phyloP scores from a whole-genome alignment of 2,113 vertebrate species.

The Struthio camelus region DNA sequence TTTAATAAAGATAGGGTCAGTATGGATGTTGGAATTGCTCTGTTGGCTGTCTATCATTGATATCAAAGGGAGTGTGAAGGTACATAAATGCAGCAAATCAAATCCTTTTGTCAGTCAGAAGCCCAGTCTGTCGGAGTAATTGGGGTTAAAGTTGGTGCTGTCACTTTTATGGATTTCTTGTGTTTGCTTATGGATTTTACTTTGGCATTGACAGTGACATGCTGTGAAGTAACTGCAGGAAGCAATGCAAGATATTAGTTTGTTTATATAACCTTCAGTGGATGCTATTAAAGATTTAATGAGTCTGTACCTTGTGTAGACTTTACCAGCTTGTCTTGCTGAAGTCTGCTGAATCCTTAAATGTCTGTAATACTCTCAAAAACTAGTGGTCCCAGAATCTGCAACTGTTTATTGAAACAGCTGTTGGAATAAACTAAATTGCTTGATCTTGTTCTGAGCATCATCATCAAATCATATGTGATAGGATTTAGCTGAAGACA shows the following conservation, averaged over 20 bases:
- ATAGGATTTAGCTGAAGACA: background rate
- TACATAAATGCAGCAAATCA: background rate
- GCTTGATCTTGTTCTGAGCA: background rate
- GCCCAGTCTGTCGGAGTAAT: background rate
- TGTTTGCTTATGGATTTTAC: background rate
- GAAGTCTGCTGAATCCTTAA: background rate
- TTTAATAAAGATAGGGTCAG: background rate
- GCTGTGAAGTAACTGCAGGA: slow-evolving; percentile 12
- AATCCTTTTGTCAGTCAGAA: background rate
- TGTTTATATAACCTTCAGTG: background rate
- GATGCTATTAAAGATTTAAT: slow-evolving; percentile 17
- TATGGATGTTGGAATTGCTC: background rate
- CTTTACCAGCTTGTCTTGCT: slow-evolving; percentile 15
- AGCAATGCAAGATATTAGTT: background rate
- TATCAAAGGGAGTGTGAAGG: background rate
- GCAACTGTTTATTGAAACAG: background rate
- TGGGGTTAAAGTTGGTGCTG: background rate
- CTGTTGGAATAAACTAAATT: background rate
- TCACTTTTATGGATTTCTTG: background rate
- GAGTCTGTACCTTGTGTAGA: background rate
- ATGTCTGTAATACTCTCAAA: background rate
- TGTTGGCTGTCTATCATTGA: background rate
- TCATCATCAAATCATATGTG: background rate
- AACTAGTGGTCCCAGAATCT: background rate
- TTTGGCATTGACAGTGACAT: background rate